Evolutionary conservation across 2,888 invertebrate genomes (phyloP).

Genomic region (Catonia carolina): DNA sequence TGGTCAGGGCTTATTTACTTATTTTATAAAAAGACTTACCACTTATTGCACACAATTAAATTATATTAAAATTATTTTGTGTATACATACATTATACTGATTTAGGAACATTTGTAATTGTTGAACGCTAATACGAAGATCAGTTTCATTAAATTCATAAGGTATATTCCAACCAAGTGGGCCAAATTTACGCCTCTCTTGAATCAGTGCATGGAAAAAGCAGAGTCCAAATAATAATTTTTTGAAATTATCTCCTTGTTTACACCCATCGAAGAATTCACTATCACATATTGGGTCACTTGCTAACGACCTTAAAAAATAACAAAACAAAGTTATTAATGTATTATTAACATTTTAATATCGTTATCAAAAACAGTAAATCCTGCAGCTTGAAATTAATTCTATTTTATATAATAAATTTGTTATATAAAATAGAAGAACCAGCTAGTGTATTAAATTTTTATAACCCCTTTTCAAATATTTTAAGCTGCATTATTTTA

Average conservation of each 20-base stretch:
- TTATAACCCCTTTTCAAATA: no score
- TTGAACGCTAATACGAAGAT: conserved; percentile 78
- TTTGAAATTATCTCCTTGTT: conserved; percentile 69
- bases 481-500: no score
- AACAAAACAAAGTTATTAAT: not conserved
- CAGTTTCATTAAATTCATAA: conserved; percentile 95
- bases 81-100: conserved; percentile 57
- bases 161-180: conserved; percentile 93
- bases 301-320: conserved; percentile 54
- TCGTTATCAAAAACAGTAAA: no score
- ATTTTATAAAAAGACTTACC: no score
- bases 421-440: no score
- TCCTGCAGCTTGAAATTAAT: no score
- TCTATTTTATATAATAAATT: conserved; percentile 14
- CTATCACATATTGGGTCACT: conserved; percentile 80
- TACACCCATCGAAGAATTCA: conserved; percentile 81
- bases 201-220: conserved; percentile 90
- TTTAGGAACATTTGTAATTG: conserved; percentile 84
- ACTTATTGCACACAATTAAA: no score
- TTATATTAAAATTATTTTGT: no score
- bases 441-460: no score
- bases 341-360: not conserved
- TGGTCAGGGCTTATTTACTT: no score
- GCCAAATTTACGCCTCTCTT: conserved; percentile 86
- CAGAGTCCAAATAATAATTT: conserved; percentile 80